Base-by-base conservation (phyloP, 2,888 invertebrate genomes). In the Acleris literana region DNA sequence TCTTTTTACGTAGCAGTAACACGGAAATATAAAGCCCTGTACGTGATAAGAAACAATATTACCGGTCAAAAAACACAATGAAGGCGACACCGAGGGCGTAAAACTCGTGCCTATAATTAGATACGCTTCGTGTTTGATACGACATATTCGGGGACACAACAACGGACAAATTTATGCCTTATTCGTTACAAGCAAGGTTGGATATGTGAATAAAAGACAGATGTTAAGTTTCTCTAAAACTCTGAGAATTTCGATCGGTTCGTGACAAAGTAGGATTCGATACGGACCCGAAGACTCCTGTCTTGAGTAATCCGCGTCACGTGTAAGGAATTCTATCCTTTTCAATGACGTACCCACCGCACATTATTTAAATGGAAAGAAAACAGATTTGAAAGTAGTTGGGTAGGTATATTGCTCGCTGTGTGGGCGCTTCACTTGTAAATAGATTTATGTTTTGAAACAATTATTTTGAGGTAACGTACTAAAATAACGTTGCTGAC, bases 21-120 rank as follows among this genome's bases (percentile, higher is more conserved):
- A 20, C 62, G 39, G 44, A 63, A 56, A 56, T 43, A 18, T 63
- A 57, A 44, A 44, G 39, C 17, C 44, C 25, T 22, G n/a, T 25
- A 53, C 53, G 44, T 57, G 66, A 62, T 66, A 62, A 66, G 66
- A 62, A 48, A 66, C 48, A 55, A 51, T 66, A 56, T 49, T 20
- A 59, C 62, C 66, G 56, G 66, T 66, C 61, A 62, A 57, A 61
- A 59, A 57, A 57, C 39, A 59, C 29, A 59, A 66, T 62, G 61
- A 62, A 61, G 46, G 56, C 52, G 3, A 5, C 16, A 43, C 29
- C 22, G 46, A 57, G n/a, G 49, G 58, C 48, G 39, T 53, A 46
- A 61, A 16, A 53, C 62, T 61, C 48, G 49, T 29, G 57, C 57
- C 46, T 65, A 55, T 52, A 61, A 66, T 66, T 66, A 66, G 66